Conservation (phyloP, 2,888 invertebrate genomes). For the Lissonota sp. region DNA sequence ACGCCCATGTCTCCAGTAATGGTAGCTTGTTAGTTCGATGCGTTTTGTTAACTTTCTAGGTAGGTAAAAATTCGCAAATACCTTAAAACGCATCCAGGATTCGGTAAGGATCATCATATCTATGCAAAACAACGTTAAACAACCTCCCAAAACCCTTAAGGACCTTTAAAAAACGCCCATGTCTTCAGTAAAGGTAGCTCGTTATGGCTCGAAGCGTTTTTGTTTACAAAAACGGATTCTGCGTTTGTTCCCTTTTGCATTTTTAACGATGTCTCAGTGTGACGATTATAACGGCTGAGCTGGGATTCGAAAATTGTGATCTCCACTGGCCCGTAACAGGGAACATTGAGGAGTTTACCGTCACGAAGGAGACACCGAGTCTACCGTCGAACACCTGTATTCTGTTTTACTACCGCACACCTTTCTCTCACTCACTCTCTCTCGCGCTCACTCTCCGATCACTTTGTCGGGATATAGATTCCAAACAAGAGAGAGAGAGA, state of each 20-base stretch:
- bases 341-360: slow-evolving; percentile 14
- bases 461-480: slow-evolving; percentile 47
- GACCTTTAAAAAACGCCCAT: no score
- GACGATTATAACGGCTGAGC: slow-evolving; percentile 19
- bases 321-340: slow-evolving; percentile 1
- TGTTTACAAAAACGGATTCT: neutral
- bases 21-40: no score
- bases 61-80: slow-evolving; percentile 53
- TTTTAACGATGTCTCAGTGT: slow-evolving; percentile 37
- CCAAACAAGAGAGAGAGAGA: slow-evolving; percentile 43
- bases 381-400: slow-evolving; percentile 48
- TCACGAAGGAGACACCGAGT: slow-evolving; percentile 25
- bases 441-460: slow-evolving; percentile 3
- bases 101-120: neutral
- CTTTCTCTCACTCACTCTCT: slow-evolving; percentile 19
- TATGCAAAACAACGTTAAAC: no score
- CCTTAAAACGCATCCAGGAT: neutral
- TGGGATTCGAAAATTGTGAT: neutral
- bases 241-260: neutral
- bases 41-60: slow-evolving; percentile 1
- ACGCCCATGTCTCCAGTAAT: no score
- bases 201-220: no score
- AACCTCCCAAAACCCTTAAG: no score
- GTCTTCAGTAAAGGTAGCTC: no score
- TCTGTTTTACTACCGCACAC: slow-evolving; percentile 23